Evolutionary conservation across 2,797 vertebrate species (phyloP), one percentile per base, ranked within the genome.

Genomic region (Schizopygopsis malacanthus): DNA sequence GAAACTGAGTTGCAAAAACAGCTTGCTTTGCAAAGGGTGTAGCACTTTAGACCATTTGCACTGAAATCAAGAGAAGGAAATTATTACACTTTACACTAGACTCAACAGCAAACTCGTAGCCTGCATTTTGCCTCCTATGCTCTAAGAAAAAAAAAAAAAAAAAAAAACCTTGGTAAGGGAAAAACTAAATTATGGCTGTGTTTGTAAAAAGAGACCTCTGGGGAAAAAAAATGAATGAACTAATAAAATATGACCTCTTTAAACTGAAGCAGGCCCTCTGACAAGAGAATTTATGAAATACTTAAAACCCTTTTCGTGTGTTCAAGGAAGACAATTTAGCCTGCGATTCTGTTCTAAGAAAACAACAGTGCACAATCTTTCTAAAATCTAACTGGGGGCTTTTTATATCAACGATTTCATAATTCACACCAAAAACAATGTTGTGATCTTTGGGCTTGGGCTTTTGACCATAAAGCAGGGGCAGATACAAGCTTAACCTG

Each of bases 361-460:
- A 87, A 87, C 81, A 75, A 61, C 28, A 72, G 25, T 61, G 76
- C 18, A 37, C 15, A 33, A 13, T 56, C 82, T 83, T 77, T 72
- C 79, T 50, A 47, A 81, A 80, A 63, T 61, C 84, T 69, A 22
- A 79, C 63, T 28, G 63, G 16, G 25, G 20, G 77, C 65, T 59
- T 73, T 85, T 75, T 72, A 82, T 80, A 86, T 75, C 69, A 85
- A 54, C 43, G 65, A 83, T 85, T 79, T 83, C 84, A 87, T 82
- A 86, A 85, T 81, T 84, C 84, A 85, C 71, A 85, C 76, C 79
- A 79, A 83, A 91, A 89, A 91, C 85, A 77, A 89, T 88, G 86
- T 82, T 88, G 84, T 85, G 81, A 83, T 82, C 85, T 90, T 88
- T 87, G 79, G 86, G 87, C 89, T 89, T 80, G 85, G 33, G 33